Evolutionary conservation across 2,797 vertebrate genomes (phyloP).

Genomic region (Siniperca obscura): DNA sequence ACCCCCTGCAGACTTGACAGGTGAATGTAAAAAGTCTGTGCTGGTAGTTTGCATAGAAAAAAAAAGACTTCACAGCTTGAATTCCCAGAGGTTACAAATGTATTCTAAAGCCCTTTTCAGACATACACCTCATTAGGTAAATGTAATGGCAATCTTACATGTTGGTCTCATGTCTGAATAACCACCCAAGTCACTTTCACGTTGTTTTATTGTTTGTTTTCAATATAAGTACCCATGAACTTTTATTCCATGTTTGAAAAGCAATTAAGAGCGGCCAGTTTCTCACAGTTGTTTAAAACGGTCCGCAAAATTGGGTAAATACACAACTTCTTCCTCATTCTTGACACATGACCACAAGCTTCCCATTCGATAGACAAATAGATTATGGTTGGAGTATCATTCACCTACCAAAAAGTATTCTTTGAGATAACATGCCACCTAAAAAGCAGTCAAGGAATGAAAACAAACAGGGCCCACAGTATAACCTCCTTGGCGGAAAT

Average conservation of each 20-base stretch:
- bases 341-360: not conserved
- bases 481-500: not conserved
- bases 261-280: not conserved
- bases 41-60: not conserved
- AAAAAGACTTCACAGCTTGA: constrained; percentile 11
- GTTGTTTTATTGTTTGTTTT: not conserved
- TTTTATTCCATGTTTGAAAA: too few relatives aligned
- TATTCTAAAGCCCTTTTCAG: not conserved
- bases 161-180: constrained; percentile 14
- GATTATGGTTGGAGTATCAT: not conserved
- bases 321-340: not conserved
- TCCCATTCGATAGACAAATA: too few relatives aligned
- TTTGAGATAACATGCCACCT: not conserved
- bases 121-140: not conserved
- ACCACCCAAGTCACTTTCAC: not conserved
- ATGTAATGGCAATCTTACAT: not conserved
- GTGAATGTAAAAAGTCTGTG: not conserved
- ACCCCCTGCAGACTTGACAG: not conserved
- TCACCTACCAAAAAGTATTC: not conserved
- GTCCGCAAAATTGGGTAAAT: not conserved
- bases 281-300: not conserved
- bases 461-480: not conserved
- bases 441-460: not conserved
- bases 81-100: not conserved
- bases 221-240: not conserved